Percentiles rank a stretch among this genome's conserved stretches.
These are phyloP conservation scores for Agriopis aurantiaria DNA, from an alignment of 2,888 invertebrate species.

Conservation along the genomic window DNA sequence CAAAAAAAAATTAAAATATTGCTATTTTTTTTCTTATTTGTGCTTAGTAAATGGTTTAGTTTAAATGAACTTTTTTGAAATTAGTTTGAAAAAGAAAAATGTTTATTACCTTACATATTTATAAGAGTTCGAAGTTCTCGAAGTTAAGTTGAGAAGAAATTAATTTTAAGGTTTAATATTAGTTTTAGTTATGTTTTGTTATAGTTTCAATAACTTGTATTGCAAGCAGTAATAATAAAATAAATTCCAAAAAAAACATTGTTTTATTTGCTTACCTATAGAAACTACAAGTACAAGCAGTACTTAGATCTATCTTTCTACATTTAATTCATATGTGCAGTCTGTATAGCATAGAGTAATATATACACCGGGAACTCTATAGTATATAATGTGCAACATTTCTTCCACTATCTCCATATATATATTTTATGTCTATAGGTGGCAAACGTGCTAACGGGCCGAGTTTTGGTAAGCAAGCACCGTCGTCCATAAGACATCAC, in stretches of 20 bases:
- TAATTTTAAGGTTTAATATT: slow-evolving; percentile 2
- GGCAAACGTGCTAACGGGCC: too few relatives aligned
- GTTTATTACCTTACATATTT: neutral
- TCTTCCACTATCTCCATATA: too few relatives aligned
- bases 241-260: neutral
- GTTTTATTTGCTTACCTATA: neutral
- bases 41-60: neutral
- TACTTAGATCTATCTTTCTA: too few relatives aligned
- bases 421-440: too few relatives aligned
- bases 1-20: neutral
- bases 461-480: too few relatives aligned
- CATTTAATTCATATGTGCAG: too few relatives aligned
- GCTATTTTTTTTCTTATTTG: neutral
- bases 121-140: slow-evolving; percentile 2
- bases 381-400: too few relatives aligned
- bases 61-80: neutral
- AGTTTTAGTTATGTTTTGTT: neutral
- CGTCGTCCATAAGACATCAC: too few relatives aligned
- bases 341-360: too few relatives aligned
- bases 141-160: neutral
- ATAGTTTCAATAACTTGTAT: neutral
- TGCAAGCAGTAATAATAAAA: neutral
- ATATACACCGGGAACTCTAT: too few relatives aligned
- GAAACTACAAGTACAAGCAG: too few relatives aligned
- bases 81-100: neutral